Base-by-base conservation (phyloP, 2,113 vertebrate species). In the Trichechus manatus region DNA sequence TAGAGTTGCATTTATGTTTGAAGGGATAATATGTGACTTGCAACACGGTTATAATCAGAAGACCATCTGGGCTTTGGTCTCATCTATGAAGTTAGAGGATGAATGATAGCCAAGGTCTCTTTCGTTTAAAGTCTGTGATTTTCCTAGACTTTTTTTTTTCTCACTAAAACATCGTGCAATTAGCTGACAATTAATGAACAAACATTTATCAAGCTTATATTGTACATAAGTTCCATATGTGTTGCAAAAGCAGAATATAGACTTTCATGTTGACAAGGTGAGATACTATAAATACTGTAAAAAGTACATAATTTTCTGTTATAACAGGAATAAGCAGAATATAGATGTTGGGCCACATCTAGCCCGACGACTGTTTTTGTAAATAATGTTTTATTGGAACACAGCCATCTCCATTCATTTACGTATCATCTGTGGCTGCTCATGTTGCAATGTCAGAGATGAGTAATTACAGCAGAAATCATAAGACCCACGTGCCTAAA, bases 1-100 rank as follows among this genome's bases (percentile, higher is more conserved):
- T 83, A 77, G 80, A 85, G 29, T 44, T 93, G 31, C 53, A 74
- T 47, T 77, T 97, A 61, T 92, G 59, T 95, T 92, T 85, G 66
- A 64, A 94, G 44, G 44, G 36, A 81, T 91, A 95, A 86, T 14
- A 19, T 29, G 50, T 74, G 56, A 85, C 53, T 33, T 74, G 6
- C 31, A 79, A 2, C 15, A 9, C 14, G 81, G 42, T 13, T 92
- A 47, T 94, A 92, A 86, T 93, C 74, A 50, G 42, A 85, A 88
- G 70, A 11, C 61, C 22, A 74, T 82, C 20, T 36, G 47, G 44
- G 61, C 20, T 50, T 75, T 95, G 25, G 20, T 56, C 95, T 83
- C 56, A 72, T 66, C 77, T 90, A 6, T 36, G 68, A 84, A 95
- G 20, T 96, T n/a, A 89, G 42, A 90, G 31, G 53, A 74, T 59